Base-by-base conservation (phyloP, 92 coral and sea anemone genomes). In the Parazoanthus swiftii region DNA sequence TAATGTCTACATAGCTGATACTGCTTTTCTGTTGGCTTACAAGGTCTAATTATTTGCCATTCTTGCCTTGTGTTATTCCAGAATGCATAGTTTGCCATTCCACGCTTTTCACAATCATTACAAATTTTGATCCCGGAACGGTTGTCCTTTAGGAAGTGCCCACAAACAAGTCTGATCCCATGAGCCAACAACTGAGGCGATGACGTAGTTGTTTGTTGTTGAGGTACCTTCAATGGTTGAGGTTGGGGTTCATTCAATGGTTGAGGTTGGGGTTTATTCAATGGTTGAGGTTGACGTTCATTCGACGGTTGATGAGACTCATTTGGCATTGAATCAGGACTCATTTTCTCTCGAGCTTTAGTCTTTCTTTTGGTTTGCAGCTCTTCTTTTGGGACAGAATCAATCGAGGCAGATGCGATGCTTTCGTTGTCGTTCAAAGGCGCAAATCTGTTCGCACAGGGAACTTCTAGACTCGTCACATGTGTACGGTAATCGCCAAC, bases 121-220 rank as follows among this genome's bases (percentile, higher is more conserved):
- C 79, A 75, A 38, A 36, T 13, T 38, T 75, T 75, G 21, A 16
- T 42, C 13, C 79, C 54, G 10, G 79, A 42, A 75, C n/a, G 21
- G 20, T 75, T 75, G 79, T 75, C 43, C 25, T 75, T 75, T 18
- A 39, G 21, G 25, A 75, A 75, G n/a, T 75, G 79, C 26, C 6
- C 2, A 75, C 79, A 75, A 75, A 75, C 79, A 75, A 42, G 51
- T 75, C 33, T 38, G 39, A 75, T 75, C 43, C 79, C 79, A 21
- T 75, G 25, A 16, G 25, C 79, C 44, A 75, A 2, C 4, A 75
- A 26, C 48, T 18, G 43, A 38, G 50, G 23, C 23, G 79, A 74
- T 8, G 5, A 18, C 16, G 38, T 35, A n/a, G 38, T 74, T 74
- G 43, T 15, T 9, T 51, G 58, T 0, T 4, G 68, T 63, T 63